Conservation (phyloP, 2,797 vertebrate genomes). For the Aeoliscus strigatus region DNA sequence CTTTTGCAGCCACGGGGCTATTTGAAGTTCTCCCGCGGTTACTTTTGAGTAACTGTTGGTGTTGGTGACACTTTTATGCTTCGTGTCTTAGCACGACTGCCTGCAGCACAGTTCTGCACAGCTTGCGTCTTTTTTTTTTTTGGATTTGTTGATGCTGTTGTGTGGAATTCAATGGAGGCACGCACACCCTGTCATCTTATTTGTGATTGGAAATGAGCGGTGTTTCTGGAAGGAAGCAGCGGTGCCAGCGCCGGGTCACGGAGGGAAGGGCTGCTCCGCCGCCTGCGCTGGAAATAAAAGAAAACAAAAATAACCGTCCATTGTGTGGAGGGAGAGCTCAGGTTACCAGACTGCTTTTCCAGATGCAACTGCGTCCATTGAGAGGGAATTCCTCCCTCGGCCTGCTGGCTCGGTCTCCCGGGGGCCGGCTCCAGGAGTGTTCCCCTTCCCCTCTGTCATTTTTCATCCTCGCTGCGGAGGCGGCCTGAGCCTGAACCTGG, state of each 20-base stretch:
- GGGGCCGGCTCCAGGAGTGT: slow-evolving; percentile 37
- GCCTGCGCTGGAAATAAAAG: slow-evolving; percentile 30
- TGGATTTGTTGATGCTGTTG: too few species aligned
- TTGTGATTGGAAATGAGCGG: slow-evolving; percentile 31
- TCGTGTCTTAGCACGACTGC: too few species aligned
- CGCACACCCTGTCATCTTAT: slow-evolving; percentile 4
- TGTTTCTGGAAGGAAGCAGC: slow-evolving; percentile 37
- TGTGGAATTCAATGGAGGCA: neutral
- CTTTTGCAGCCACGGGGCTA: too few species aligned
- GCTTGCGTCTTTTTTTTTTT: neutral
- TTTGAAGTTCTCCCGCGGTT: too few species aligned
- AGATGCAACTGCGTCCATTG: slow-evolving; percentile 44
- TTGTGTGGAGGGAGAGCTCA: slow-evolving; percentile 52
- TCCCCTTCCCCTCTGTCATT: slow-evolving; percentile 26
- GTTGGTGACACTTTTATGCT: too few species aligned
- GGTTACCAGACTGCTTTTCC: slow-evolving; percentile 46
- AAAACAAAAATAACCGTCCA: slow-evolving; percentile 29
- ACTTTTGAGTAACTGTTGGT: too few species aligned
- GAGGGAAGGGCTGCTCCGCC: slow-evolving; percentile 25
- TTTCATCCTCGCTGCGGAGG: slow-evolving; percentile 24
- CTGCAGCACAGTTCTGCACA: slow-evolving; percentile 1
- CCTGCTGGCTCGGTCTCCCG: slow-evolving; percentile 31
- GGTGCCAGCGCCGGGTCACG: slow-evolving; percentile 40
- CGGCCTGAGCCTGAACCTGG: slow-evolving; percentile 12
- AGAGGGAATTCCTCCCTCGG: slow-evolving; percentile 68